Base-by-base conservation (phyloP, 2,888 invertebrate genomes). In the Ferdinandea cuprea region DNA sequence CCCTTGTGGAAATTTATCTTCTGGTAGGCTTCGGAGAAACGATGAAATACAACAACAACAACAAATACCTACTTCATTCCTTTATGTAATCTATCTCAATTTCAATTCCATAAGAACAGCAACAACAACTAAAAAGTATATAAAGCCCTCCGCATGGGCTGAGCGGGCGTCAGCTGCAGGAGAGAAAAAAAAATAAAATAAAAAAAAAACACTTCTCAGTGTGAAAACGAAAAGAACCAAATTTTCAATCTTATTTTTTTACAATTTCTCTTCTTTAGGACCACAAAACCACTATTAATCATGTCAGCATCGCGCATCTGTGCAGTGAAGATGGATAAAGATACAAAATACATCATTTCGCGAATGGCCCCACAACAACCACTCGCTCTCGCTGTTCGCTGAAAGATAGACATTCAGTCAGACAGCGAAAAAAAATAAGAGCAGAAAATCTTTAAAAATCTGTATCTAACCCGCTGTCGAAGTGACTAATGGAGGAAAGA, bases 291-390 rank as follows among this genome's bases (percentile, higher is more conserved):
- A 81, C 76, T 81, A 81, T 81, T 81, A 81, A 81, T 81, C 81
- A 81, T 81, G 81, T 81, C 81, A 76, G 81, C 76, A 81, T 81
- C 81, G 44, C 81, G 44, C 81, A 81, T 81, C 81, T 81, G 81
- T 76, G 76, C 71, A 81, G 46, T 63, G 76, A 52, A 63, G 59
- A 76, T 59, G 76, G 71, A 71, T 81, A 81, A 61, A 81, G 81
- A 81, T 76, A 81, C 80, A 81, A 72, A 73, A 7, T 48, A 71
- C 46, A 52, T 74, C 30, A 56, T 58, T 74, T 59, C 74, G 76
- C 76, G 76, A 81, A 48, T 76, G 25, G 58, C 58, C 61, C 42
- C n/a, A n/a, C n/a, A n/a, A n/a, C 63, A 71, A 48, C 42, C 42
- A 48, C 15, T 6, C 35, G 8, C 58, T 40, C 15, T 6, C 35